Evolutionary conservation across 2,888 invertebrate genomes (phyloP).

Genomic region (Drosophila lutescens): DNA sequence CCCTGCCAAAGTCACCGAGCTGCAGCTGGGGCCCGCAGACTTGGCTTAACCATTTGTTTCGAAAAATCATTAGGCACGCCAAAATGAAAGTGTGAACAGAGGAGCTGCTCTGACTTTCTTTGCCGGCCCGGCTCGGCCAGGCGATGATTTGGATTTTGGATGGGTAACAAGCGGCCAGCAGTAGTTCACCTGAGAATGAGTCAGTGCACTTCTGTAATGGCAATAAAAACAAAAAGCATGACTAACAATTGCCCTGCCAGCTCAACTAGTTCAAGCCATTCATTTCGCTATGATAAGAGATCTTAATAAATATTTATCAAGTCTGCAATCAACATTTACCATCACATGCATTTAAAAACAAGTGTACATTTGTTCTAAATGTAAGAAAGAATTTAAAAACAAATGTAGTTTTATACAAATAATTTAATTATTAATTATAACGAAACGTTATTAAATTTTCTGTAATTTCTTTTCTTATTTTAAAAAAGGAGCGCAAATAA

Average conservation of each 20-base stretch:
- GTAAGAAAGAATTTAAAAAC: not conserved
- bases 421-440: no score
- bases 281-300: conserved; percentile 31
- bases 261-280: conserved; percentile 18
- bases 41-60: conserved; percentile 44
- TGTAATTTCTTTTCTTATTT: no score
- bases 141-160: conserved; percentile 8
- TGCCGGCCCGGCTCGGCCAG: conserved; percentile 40
- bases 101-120: conserved; percentile 53
- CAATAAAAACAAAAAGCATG: conserved; percentile 20
- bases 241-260: conserved; percentile 38
- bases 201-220: conserved; percentile 70
- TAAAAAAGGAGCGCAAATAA: no score
- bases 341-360: not conserved
- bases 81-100: conserved; percentile 77
- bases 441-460: no score
- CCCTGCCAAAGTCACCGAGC: conserved; percentile 21
- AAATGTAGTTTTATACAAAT: not conserved
- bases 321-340: conserved; percentile 3
- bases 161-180: conserved; percentile 18
- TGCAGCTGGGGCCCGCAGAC: conserved; percentile 12
- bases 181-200: conserved; percentile 56
- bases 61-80: conserved; percentile 62
- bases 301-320: conserved; percentile 21
- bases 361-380: no score